phyloP scores from a whole-genome alignment of 2,797 vertebrate genomes.

The Propithecus perrieri region DNA sequence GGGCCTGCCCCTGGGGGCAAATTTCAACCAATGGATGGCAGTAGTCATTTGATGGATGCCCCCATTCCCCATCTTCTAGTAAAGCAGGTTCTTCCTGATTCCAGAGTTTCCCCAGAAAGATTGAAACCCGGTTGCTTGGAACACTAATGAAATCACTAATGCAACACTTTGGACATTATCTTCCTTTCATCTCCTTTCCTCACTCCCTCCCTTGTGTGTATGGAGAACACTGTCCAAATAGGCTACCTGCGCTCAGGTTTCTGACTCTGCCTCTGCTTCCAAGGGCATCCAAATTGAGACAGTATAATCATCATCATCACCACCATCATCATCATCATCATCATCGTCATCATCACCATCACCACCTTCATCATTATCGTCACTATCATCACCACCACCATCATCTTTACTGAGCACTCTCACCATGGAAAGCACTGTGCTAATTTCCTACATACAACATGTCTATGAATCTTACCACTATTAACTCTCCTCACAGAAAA shows the following conservation, averaged over 20 bases:
- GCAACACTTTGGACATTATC: not conserved
- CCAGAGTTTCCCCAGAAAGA: not conserved
- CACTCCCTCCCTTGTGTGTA: not conserved
- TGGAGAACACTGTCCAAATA: not conserved
- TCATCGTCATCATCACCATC: too few relatives aligned
- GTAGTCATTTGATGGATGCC: not conserved
- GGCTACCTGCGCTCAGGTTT: not conserved
- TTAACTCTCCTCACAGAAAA: not conserved
- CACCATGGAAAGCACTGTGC: not conserved
- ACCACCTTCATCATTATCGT: too few relatives aligned
- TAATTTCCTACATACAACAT: not conserved
- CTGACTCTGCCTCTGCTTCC: not conserved
- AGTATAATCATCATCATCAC: too few relatives aligned
- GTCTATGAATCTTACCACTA: not conserved
- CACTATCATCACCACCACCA: not conserved
- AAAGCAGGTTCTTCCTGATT: not conserved
- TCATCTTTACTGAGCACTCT: not conserved
- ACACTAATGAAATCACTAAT: not conserved
- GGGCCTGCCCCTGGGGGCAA: fast-evolving
- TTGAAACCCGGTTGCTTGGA: not conserved
- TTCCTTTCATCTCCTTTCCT: not conserved
- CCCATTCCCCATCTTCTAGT: not conserved
- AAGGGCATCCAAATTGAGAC: not conserved
- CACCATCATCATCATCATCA: not conserved
- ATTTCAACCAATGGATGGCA: not conserved